phyloP scores from a whole-genome alignment of 1,140 invertebrate genomes.

The Trachelipus rathkii region DNA sequence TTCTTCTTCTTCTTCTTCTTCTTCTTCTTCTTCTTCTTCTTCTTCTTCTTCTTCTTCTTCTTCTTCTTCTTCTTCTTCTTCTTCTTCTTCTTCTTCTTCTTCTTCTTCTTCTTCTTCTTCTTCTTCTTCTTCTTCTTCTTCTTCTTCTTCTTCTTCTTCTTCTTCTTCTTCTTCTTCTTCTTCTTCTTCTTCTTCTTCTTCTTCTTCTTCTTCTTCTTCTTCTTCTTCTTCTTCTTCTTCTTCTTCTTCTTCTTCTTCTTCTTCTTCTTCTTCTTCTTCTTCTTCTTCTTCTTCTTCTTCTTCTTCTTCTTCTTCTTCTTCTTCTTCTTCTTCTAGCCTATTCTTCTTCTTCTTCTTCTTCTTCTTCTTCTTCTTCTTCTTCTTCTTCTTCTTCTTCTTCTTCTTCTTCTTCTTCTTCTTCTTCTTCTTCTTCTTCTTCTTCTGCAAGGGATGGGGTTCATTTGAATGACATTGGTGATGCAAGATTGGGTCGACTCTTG shows the following conservation, averaged over 20 bases:
- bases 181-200: background rate
- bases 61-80: background rate
- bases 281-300: constrained; percentile 4
- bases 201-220: background rate
- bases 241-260: too few species aligned
- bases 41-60: constrained; percentile 8
- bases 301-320: constrained; percentile 9
- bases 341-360: too few species aligned
- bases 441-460: too few species aligned
- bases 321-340: too few species aligned
- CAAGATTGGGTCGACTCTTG: too few species aligned
- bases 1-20: constrained; percentile 9
- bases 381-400: constrained; percentile 4
- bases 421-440: constrained; percentile 4
- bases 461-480: too few species aligned
- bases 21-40: constrained; percentile 8
- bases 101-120: constrained; percentile 8
- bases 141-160: background rate
- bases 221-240: too few species aligned
- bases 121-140: constrained; percentile 9
- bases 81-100: constrained; percentile 9
- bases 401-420: constrained; percentile 8
- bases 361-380: constrained; percentile 4
- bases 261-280: too few species aligned
- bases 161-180: constrained; percentile 9